Evolutionary conservation across 37 sponge, comb jelly and placozoan species (phyloP).

Genomic region (Chondrilla cf. caribensis): DNA sequence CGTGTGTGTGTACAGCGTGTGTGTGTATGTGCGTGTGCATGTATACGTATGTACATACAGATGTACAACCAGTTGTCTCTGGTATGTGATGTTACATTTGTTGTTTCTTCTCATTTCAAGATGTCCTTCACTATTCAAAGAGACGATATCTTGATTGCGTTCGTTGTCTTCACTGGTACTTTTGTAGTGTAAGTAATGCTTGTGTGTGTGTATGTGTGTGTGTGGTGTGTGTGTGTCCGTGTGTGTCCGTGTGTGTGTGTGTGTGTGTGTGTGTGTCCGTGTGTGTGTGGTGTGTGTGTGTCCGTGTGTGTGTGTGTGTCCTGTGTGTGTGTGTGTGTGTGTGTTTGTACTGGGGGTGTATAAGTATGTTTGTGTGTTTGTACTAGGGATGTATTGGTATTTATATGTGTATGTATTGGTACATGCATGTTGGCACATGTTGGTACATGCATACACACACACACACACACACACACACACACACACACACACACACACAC

Average conservation of each 20-base stretch:
- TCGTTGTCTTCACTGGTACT: slow-evolving; percentile 57
- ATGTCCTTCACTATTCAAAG: background rate
- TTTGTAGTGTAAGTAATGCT: slow-evolving; percentile 54
- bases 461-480: too few relatives aligned
- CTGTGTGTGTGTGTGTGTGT: too few relatives aligned
- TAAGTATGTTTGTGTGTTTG: too few relatives aligned
- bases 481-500: background rate
- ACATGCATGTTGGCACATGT: too few relatives aligned
- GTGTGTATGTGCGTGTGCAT: slow-evolving; percentile 10
- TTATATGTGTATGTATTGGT: too few relatives aligned
- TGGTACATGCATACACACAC: too few relatives aligned
- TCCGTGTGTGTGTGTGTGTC: too few relatives aligned
- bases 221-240: background rate
- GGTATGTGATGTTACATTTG: background rate
- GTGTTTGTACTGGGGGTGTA: background rate
- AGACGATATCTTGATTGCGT: background rate
- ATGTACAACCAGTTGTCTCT: background rate
- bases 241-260: background rate
- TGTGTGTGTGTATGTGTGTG: background rate
- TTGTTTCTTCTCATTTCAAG: background rate
- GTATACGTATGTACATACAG: background rate
- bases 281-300: too few relatives aligned
- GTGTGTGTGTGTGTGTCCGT: too few relatives aligned
- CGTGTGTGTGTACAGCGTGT: background rate
- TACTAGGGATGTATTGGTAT: too few relatives aligned